phyloP scores from a whole-genome alignment of 2,797 vertebrate genomes.

The Onychomys torridus region DNA sequence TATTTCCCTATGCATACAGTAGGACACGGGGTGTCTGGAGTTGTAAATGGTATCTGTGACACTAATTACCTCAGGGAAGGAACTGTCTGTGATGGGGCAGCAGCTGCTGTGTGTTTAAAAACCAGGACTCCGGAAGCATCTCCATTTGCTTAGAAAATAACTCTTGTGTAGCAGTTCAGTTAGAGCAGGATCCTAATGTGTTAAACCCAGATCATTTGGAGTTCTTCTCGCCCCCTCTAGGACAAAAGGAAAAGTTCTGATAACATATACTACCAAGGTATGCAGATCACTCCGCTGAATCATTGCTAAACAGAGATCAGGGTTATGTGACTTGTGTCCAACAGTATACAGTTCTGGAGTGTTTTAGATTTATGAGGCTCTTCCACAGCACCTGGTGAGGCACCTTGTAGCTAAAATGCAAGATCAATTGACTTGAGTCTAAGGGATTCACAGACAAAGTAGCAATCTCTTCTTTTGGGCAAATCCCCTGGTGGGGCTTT shows the following conservation, averaged over 20 bases:
- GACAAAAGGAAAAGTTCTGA: not conserved
- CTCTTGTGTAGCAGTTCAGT: slow-evolving; percentile 15
- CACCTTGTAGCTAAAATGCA: not conserved
- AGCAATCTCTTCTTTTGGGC: not conserved
- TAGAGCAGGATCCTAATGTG: slow-evolving; percentile 54
- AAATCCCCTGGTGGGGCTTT: not conserved
- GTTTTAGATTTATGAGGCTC: not conserved
- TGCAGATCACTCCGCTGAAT: not conserved
- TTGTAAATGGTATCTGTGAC: slow-evolving; percentile 5
- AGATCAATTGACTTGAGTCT: not conserved
- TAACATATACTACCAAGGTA: not conserved
- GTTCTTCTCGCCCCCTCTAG: not conserved
- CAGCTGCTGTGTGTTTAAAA: slow-evolving; percentile 63
- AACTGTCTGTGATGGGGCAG: not conserved
- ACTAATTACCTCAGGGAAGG: not conserved
- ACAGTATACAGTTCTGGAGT: slow-evolving; percentile 10
- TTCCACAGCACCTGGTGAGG: not conserved
- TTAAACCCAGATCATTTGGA: slow-evolving; percentile 21
- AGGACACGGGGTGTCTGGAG: not conserved
- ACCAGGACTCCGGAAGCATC: not conserved
- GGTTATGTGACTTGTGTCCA: not conserved
- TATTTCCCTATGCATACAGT: not conserved
- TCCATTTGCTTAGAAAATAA: slow-evolving; percentile 69
- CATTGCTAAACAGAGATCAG: slow-evolving; percentile 6
- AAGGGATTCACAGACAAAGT: slow-evolving; percentile 2